Conservation (phyloP, 2,888 invertebrate genomes). For the Pogonocherus hispidulus region DNA sequence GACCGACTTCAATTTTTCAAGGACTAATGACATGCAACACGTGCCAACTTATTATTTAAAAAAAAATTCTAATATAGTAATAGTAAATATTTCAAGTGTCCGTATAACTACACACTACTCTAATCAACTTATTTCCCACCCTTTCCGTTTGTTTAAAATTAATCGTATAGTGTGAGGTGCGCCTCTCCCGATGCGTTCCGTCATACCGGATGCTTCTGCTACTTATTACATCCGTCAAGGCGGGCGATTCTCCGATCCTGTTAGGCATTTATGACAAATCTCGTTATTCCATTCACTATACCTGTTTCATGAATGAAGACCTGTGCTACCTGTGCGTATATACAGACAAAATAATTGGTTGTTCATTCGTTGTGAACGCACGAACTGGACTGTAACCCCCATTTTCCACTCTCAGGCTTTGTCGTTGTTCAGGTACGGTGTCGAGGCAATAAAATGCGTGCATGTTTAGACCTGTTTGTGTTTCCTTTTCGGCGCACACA, state of each 20-base stretch:
- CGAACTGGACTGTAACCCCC: not conserved
- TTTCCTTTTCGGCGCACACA: not conserved
- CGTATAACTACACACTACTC: too few species aligned
- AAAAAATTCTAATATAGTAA: too few species aligned
- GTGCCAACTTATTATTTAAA: too few species aligned
- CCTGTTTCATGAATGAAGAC: conserved; percentile 42
- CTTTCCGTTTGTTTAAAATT: conserved; percentile 4
- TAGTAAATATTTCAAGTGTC: too few species aligned
- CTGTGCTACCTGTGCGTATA: conserved; percentile 16
- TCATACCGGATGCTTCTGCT: conserved; percentile 46
- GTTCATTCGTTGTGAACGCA: not conserved
- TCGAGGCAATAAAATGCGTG: not conserved
- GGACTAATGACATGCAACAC: too few species aligned
- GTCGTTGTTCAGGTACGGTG: not conserved
- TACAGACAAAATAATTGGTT: too few species aligned
- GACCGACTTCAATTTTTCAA: too few species aligned
- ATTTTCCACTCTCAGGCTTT: not conserved
- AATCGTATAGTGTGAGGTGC: conserved; percentile 28
- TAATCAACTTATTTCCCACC: not conserved
- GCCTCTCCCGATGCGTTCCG: conserved; percentile 38
- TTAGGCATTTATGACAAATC: conserved; percentile 43
- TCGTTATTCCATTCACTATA: conserved; percentile 43
- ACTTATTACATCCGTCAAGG: conserved; percentile 38
- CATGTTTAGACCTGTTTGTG: not conserved
- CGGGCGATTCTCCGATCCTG: conserved; percentile 14